Evolutionary conservation across 1,140 invertebrate species (phyloP).

Genomic region (Dendroctonus ponderosae): DNA sequence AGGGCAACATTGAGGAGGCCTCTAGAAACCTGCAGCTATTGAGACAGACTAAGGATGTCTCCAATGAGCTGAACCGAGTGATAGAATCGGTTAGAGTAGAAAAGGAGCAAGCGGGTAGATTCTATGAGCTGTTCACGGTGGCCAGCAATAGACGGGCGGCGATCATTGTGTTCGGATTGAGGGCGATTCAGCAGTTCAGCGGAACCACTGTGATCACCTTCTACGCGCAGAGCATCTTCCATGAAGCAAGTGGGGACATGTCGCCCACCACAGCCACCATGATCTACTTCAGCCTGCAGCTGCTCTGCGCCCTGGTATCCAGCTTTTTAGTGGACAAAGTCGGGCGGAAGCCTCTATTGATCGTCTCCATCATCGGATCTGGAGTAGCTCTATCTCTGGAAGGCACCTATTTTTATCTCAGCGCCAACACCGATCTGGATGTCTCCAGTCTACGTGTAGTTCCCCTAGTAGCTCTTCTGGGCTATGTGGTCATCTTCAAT

Average conservation of each 20-base stretch:
- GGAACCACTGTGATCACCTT: slow-evolving; percentile 73
- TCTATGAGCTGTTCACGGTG: slow-evolving; percentile 22
- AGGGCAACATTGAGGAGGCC: slow-evolving; percentile 60
- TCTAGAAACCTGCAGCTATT: slow-evolving; percentile 61
- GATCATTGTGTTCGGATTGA: slow-evolving; percentile 62
- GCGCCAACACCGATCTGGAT: slow-evolving; percentile 47
- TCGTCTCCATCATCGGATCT: slow-evolving; percentile 60
- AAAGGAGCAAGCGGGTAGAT: slow-evolving; percentile 15
- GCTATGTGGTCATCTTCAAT: slow-evolving; percentile 69
- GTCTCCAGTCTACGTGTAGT: slow-evolving; percentile 46
- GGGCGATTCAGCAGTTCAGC: slow-evolving; percentile 72
- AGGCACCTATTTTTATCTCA: slow-evolving; percentile 61
- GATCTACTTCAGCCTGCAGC: slow-evolving; percentile 64
- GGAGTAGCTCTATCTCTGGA: slow-evolving; percentile 56
- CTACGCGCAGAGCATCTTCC: slow-evolving; percentile 72
- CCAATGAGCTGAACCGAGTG: slow-evolving; percentile 62
- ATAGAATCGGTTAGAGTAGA: slow-evolving; percentile 47
- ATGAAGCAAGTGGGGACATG: slow-evolving; percentile 54
- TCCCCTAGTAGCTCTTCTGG: slow-evolving; percentile 65
- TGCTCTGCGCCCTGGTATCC: slow-evolving; percentile 62
- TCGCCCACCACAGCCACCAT: slow-evolving; percentile 51
- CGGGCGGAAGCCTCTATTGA: slow-evolving; percentile 68
- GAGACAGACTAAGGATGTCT: slow-evolving; percentile 59
- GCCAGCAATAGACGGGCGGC: slow-evolving; percentile 63
- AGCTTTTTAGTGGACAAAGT: slow-evolving; percentile 68